Base-by-base conservation (phyloP, 2,797 vertebrate species). In the Platalea minor region DNA sequence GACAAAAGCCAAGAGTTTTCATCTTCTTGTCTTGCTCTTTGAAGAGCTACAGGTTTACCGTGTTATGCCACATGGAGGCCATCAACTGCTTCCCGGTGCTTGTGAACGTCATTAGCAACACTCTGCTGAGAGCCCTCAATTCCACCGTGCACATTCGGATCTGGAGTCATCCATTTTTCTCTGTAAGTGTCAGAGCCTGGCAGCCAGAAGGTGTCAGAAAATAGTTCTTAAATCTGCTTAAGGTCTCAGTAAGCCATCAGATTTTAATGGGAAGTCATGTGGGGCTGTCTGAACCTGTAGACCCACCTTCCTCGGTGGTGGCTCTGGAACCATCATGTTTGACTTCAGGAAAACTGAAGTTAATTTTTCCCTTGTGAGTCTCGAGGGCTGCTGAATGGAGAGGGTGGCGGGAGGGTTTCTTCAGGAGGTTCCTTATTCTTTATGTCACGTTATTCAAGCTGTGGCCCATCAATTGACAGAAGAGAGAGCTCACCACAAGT, bases 61-160 rank as follows among this genome's bases (percentile, higher is more conserved):
- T 99, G 41, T 98, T 98, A 1, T 99, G 99, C 83, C 99, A 99
- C 85, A 92, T 98, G 96, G 99, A 98, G 84, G 97, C 98, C 0
- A 95, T 99, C 33, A 99, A 99, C 96, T 99, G 99, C 18, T 95
- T 99, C 83, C 99, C 99, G 0, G 99, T 99, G 96, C 98, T 98
- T 2, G 96, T 99, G 57, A 99, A 99, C 14, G 4, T 99, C 28
- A 98, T 99, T 7, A 99, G 99, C 97, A 99, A 99, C 0, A 96
- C 98, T 26, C 91, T 99, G 17, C 98, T 99, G 24, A 96, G 97
- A 80, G 96, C 98, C 15, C 97, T 98, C 79, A 99, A 99, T 21
- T 98, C 98, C 19, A 98, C 98, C 0, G 82, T 96, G 5, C 98
- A 37, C 28, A 99, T 99, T 97, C 97, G 94, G 37, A 98, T 99